A percentile compares a stretch with the other conserved stretches of the same genome.
Conservation (phyloP, 2,888 invertebrate genomes). For the Buathra laborator region DNA sequence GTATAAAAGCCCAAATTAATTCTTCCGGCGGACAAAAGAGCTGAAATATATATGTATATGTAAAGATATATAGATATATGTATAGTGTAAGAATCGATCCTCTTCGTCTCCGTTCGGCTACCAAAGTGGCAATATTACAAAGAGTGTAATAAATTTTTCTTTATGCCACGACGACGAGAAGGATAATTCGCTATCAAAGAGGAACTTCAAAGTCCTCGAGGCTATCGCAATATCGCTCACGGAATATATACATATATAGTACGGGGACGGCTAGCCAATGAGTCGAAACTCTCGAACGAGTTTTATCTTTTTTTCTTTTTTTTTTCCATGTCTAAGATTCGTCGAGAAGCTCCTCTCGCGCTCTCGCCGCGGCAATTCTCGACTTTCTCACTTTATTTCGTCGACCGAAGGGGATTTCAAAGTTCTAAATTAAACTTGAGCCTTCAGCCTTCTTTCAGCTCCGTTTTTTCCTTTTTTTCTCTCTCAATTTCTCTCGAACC, state of each 20-base stretch:
- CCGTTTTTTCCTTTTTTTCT: constrained; percentile 16
- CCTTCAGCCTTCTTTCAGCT: constrained; percentile 17
- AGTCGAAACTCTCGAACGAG: constrained; percentile 23
- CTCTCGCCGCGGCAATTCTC: constrained; percentile 7
- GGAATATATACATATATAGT: neutral
- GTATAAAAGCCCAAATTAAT: constrained; percentile 5
- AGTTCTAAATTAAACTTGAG: constrained; percentile 59
- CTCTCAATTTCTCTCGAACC: constrained; percentile 15
- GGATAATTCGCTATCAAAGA: constrained; percentile 45
- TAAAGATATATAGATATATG: neutral
- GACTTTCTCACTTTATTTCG: constrained; percentile 30
- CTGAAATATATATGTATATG: too few species aligned
- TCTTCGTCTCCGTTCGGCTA: neutral
- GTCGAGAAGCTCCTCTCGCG: neutral
- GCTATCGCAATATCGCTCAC: neutral
- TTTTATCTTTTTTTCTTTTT: neutral
- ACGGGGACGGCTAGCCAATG: constrained; percentile 16
- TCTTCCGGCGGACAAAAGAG: neutral
- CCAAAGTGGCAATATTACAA: neutral
- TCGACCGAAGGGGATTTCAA: constrained; percentile 37
- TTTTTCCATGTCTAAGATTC: constrained; percentile 13
- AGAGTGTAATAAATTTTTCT: constrained; percentile 13
- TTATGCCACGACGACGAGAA: neutral
- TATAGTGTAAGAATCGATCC: neutral
- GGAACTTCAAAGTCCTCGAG: neutral